Evolutionary conservation across 2,113 vertebrate genomes (phyloP).

Genomic region (Erinaceus europaeus): DNA sequence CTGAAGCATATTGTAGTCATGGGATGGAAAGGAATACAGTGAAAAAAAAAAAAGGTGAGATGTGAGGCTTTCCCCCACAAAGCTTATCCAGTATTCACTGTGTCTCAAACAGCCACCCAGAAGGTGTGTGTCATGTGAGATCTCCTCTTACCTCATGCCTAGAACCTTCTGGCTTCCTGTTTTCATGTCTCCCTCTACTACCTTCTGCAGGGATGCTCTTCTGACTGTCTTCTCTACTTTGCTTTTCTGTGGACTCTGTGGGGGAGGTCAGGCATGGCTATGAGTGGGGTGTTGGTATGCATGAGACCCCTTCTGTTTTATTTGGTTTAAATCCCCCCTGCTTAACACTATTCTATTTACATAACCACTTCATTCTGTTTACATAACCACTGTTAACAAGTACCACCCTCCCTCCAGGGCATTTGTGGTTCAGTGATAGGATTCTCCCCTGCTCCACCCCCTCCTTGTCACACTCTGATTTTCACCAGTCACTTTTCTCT

Average conservation of each 20-base stretch:
- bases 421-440: too few species aligned
- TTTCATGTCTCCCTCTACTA: fast-evolving
- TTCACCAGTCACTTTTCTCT: too few species aligned
- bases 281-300: too few species aligned
- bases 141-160: neutral
- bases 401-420: too few species aligned
- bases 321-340: too few species aligned
- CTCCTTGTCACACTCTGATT: too few species aligned
- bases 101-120: neutral
- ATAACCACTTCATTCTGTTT: too few species aligned
- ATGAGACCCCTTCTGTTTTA: too few species aligned
- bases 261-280: fast-evolving
- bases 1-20: neutral
- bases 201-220: neutral
- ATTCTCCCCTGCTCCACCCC: too few species aligned
- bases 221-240: neutral
- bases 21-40: neutral
- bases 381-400: too few species aligned
- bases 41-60: neutral
- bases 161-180: neutral
- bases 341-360: too few species aligned
- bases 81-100: too few species aligned
- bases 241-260: neutral
- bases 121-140: neutral
- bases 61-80: neutral